Evolutionary conservation across 2,113 vertebrate species (phyloP).

Genomic region (Etia nguti): DNA sequence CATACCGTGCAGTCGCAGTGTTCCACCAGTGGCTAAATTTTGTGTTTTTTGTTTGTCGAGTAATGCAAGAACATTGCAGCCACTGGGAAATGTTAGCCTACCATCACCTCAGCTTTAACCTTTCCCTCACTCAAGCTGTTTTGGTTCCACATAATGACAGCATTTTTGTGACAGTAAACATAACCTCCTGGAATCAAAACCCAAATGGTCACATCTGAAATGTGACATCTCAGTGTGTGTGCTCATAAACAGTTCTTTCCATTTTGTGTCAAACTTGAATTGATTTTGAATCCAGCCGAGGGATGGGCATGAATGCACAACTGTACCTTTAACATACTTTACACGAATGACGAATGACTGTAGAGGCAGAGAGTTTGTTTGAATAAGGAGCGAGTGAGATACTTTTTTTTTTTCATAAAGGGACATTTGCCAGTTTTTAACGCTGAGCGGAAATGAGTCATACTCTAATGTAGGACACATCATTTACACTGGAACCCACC

Average conservation of each 20-base stretch:
- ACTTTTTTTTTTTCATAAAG: constrained; percentile 8
- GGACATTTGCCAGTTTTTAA: constrained; percentile 30
- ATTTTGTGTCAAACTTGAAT: not conserved
- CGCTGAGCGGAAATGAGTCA: constrained; percentile 32
- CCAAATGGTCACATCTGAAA: not conserved
- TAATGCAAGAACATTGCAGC: not conserved
- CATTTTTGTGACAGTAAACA: not conserved
- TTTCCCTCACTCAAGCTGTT: not conserved
- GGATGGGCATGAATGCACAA: not conserved
- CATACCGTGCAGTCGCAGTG: not conserved
- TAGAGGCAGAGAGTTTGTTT: not conserved
- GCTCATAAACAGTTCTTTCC: not conserved
- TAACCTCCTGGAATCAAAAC: not conserved
- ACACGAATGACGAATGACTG: not conserved
- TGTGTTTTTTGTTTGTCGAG: not conserved
- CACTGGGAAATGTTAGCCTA: not conserved
- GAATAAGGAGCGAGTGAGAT: not conserved
- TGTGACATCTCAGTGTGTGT: not conserved
- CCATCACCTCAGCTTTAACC: not conserved
- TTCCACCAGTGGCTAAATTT: not conserved
- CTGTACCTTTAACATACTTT: not conserved
- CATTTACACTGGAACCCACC: constrained; percentile 17
- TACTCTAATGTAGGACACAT: constrained; percentile 38
- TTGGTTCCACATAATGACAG: not conserved
- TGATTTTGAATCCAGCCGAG: not conserved